A percentile compares a stretch with the other conserved stretches of the same genome.
These are phyloP conservation scores for Lota lota DNA, from an alignment of 2,113 vertebrate species.

Conservation along the genomic window DNA sequence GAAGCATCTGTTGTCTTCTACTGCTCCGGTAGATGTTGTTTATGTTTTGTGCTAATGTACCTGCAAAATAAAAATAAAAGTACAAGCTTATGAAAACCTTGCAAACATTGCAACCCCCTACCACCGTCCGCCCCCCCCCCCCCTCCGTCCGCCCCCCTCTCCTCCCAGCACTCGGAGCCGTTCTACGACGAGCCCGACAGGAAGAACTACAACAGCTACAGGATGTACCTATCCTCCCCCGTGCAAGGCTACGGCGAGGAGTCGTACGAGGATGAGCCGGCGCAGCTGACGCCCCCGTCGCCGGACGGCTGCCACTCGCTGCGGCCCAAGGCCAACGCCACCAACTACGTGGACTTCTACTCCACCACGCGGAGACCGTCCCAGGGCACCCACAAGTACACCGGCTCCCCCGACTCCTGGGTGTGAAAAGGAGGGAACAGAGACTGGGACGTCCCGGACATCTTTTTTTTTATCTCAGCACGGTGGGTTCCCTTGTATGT, in stretches of 20 bases:
- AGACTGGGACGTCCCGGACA: conserved; percentile 11
- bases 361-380: conserved; percentile 93
- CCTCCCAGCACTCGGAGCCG: conserved; percentile 81
- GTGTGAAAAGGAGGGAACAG: conserved; percentile 73
- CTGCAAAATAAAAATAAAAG: no score
- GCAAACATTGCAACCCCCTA: no score
- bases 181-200: conserved; percentile 90
- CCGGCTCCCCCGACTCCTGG: conserved; percentile 96
- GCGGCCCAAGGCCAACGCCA: conserved; percentile 85
- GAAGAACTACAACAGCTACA: conserved; percentile 90
- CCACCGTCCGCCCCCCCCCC: no score
- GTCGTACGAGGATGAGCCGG: conserved; percentile 86
- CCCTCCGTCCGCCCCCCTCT: no score
- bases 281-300: conserved; percentile 77
- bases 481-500: conserved; percentile 4
- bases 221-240: conserved; percentile 90
- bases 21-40: no score
- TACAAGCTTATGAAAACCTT: no score
- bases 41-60: no score
- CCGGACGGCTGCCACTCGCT: conserved; percentile 81
- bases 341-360: conserved; percentile 99
- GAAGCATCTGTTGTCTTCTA: no score
- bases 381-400: conserved; percentile 91
- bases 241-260: conserved; percentile 88
- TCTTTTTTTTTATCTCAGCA: not conserved